phyloP scores from a whole-genome alignment of 2,888 invertebrate species.

The Sesia bembeciformis region DNA sequence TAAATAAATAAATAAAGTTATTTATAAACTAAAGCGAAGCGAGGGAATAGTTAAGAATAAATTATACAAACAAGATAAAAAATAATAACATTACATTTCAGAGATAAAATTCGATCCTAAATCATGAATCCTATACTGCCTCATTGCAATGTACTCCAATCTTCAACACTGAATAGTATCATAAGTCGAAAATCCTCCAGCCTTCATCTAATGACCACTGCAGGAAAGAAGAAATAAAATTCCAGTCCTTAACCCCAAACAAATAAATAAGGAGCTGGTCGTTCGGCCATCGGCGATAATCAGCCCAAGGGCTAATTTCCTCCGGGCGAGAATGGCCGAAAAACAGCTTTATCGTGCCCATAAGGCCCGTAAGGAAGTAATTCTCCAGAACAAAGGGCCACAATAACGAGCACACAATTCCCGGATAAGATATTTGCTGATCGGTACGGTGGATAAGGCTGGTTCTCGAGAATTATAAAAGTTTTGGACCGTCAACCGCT shows the following conservation, averaged over 20 bases:
- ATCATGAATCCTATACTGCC: no score
- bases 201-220: no score
- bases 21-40: no score
- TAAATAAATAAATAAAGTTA: no score
- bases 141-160: no score
- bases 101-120: no score
- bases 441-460: conserved; percentile 33
- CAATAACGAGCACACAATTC: conserved; percentile 34
- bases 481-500: conserved; percentile 6
- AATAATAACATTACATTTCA: no score
- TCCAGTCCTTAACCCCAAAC: conserved; percentile 8
- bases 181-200: no score
- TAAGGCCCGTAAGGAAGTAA: conserved; percentile 53
- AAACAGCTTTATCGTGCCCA: conserved; percentile 56
- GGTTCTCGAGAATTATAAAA: conserved; percentile 17
- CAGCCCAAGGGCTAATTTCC: conserved; percentile 40
- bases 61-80: no score
- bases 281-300: conserved; percentile 26
- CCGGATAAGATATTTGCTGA: conserved; percentile 33
- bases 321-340: conserved; percentile 22
- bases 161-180: no score
- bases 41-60: no score
- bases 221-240: background rate
- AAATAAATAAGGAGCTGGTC: conserved; percentile 19
- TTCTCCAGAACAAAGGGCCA: conserved; percentile 50